A percentile compares a stretch with the other conserved stretches of the same genome.
Evolutionary conservation across 1,140 invertebrate species (phyloP).

Genomic region (Drosophila santomea): DNA sequence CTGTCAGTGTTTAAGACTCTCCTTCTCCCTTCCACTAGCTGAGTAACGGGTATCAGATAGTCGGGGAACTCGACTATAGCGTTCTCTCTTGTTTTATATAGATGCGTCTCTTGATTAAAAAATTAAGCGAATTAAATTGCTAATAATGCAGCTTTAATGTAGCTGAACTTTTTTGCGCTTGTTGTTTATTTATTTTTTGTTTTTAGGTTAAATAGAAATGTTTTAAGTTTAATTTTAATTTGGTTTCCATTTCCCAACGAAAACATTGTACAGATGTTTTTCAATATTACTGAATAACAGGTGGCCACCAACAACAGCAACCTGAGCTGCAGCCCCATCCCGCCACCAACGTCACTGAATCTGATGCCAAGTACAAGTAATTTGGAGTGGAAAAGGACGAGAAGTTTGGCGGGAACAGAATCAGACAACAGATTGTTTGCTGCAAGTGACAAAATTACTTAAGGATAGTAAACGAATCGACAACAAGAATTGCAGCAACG

Average conservation of each 20-base stretch:
- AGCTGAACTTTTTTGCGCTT: neutral
- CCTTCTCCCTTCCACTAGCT: too few relatives aligned
- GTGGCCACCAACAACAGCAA: constrained; percentile 56
- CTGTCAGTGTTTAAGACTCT: too few relatives aligned
- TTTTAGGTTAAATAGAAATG: neutral
- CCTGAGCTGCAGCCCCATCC: constrained; percentile 37
- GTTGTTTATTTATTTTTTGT: too few relatives aligned
- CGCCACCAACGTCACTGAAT: constrained; percentile 45
- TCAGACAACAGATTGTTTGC: constrained; percentile 20
- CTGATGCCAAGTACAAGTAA: constrained; percentile 66
- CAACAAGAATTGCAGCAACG: constrained; percentile 49
- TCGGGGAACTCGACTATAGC: too few relatives aligned
- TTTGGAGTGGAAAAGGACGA: constrained; percentile 3
- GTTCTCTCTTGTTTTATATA: neutral
- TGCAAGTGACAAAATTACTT: constrained; percentile 74
- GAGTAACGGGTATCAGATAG: too few relatives aligned
- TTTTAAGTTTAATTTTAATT: constrained; percentile 36
- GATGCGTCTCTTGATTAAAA: too few relatives aligned
- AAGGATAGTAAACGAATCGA: constrained; percentile 61
- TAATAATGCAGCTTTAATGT: too few relatives aligned
- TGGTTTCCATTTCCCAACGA: constrained; percentile 56
- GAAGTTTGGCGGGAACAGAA: constrained; percentile 19
- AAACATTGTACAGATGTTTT: constrained; percentile 80
- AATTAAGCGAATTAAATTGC: too few relatives aligned
- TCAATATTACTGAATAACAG: constrained; percentile 74